Evolutionary conservation across 2,113 vertebrate genomes (phyloP).

Genomic region (Melozone crissalis): DNA sequence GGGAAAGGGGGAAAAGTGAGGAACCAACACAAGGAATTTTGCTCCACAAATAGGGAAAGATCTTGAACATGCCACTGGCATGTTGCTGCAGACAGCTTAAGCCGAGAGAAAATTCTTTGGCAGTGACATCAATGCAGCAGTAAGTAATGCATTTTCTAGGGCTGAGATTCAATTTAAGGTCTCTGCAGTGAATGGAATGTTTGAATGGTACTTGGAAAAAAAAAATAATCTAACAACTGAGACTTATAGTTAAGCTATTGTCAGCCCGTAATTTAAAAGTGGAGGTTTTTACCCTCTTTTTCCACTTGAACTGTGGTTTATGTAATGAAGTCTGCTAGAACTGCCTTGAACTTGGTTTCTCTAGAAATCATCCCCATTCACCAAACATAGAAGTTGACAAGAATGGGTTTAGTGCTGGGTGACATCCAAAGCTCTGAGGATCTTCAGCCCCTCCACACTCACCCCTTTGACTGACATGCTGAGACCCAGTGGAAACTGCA

Average conservation of each 20-base stretch:
- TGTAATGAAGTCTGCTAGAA: background rate
- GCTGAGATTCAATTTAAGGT: constrained; percentile 51
- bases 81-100: constrained; percentile 65
- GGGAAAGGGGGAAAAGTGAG: background rate
- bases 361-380: background rate
- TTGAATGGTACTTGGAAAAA: constrained; percentile 1
- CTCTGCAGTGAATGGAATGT: constrained; percentile 17
- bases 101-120: constrained; percentile 64
- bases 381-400: background rate
- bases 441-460: background rate
- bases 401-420: background rate
- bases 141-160: constrained; percentile 55
- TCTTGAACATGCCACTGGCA: constrained; percentile 31
- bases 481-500: background rate
- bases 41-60: background rate
- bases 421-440: background rate
- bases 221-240: background rate
- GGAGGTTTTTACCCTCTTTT: background rate
- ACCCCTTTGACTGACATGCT: background rate
- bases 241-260: background rate
- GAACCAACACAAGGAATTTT: background rate
- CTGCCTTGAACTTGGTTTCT: background rate
- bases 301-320: background rate
- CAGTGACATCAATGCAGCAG: constrained; percentile 63
- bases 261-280: background rate